Conservation (phyloP, 2,888 invertebrate species). For the Idaea aversata region DNA sequence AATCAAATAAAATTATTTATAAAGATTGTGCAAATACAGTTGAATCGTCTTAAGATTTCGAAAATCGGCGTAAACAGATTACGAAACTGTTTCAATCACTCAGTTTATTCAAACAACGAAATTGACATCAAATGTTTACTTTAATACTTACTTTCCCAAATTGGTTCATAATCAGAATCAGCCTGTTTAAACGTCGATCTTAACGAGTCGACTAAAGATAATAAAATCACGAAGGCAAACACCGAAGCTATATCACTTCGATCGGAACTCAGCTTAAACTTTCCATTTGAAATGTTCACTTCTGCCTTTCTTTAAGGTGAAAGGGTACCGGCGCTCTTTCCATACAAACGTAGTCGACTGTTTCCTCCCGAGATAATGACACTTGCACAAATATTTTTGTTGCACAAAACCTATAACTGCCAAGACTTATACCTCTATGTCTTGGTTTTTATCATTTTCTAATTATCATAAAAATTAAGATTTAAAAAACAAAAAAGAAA, state of each 20-base stretch:
- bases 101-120: not conserved
- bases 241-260: slow-evolving; percentile 53
- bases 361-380: too few relatives aligned
- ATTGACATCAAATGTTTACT: not conserved
- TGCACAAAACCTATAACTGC: too few relatives aligned
- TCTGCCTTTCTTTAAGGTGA: slow-evolving; percentile 63
- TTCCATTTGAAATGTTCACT: slow-evolving; percentile 59
- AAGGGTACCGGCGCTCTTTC: too few relatives aligned
- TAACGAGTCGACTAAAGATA: slow-evolving; percentile 38
- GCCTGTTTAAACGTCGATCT: slow-evolving; percentile 20
- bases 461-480: too few relatives aligned
- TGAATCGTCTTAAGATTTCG: not conserved
- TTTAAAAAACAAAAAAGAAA: too few relatives aligned
- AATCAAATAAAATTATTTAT: slow-evolving; percentile 12
- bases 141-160: not conserved
- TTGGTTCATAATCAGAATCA: slow-evolving; percentile 17
- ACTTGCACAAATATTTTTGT: too few relatives aligned
- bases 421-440: too few relatives aligned
- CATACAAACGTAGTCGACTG: too few relatives aligned
- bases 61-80: too few relatives aligned
- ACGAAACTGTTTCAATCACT: not conserved
- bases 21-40: slow-evolving; percentile 9
- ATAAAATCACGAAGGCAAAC: slow-evolving; percentile 41
- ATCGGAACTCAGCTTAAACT: slow-evolving; percentile 55
- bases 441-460: too few relatives aligned